Conservation (phyloP, 2,888 invertebrate genomes). For the Apantesis nais region DNA sequence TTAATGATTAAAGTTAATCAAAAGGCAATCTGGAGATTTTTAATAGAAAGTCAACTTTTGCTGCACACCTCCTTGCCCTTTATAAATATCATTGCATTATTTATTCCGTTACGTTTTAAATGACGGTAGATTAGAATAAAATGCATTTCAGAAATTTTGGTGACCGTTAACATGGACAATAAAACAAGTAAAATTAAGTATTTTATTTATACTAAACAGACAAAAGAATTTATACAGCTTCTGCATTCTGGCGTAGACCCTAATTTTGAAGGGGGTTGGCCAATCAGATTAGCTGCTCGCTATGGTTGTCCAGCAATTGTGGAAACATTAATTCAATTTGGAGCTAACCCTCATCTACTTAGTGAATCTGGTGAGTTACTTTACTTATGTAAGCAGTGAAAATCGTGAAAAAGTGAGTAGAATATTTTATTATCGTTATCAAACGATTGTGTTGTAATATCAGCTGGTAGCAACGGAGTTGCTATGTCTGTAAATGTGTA, state of each 20-base stretch:
- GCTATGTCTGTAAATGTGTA: too few species aligned
- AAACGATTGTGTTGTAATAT: neutral
- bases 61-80: neutral
- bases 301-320: slow-evolving; percentile 68
- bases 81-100: neutral
- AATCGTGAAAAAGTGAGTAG: neutral
- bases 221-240: slow-evolving; percentile 59
- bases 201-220: slow-evolving; percentile 62
- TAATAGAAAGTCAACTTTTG: neutral
- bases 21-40: neutral
- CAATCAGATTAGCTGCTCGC: slow-evolving; percentile 75
- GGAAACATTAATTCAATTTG: slow-evolving; percentile 67
- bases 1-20: neutral
- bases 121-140: slow-evolving; percentile 18
- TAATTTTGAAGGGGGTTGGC: slow-evolving; percentile 77
- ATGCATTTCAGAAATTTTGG: neutral
- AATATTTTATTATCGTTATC: neutral
- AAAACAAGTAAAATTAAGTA: slow-evolving; percentile 57
- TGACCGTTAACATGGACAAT: slow-evolving; percentile 55
- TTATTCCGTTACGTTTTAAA: neutral
- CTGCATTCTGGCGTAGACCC: slow-evolving; percentile 71
- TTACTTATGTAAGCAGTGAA: neutral
- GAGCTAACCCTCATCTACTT: slow-evolving; percentile 76
- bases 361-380: slow-evolving; percentile 70
- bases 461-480: too few species aligned